Evolutionary conservation across 2,113 vertebrate species (phyloP), one percentile per base, ranked within the genome.

Genomic region (Orthonyx spaldingii): DNA sequence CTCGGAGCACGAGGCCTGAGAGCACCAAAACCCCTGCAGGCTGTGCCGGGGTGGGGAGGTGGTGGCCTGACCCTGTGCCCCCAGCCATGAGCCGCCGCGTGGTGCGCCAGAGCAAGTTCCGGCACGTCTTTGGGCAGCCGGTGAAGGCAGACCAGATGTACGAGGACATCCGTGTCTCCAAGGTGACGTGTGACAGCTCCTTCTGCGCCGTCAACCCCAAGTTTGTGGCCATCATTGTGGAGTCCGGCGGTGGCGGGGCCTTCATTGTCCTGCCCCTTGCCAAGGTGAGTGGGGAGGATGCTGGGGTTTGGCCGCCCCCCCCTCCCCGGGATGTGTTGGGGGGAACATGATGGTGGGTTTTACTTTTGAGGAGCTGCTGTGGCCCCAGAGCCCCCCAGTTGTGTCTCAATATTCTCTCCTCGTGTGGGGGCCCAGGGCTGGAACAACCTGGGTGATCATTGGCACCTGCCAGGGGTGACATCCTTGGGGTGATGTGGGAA

Each of bases 131-230:
- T 12, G 99, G 99, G 44, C 99, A 99, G 98, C 96, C 98, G 2
- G 98, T 98, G 88, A 99, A 99, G 94, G 98, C 99, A 0, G 99
- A 99, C 95, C 99, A 99, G 97, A 97, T 98, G 93, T 99, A 99
- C 1, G 99, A 99, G 97, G 99, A 99, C 98, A 99, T 99, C 91
- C 99, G 99, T 0, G 99, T 99, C 56, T 99, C 99, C 98, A 99
- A 99, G 97, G 99, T 99, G 97, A 99, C 99, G 0, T 99, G 99
- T 98, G 99, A 99, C 98, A 99, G 99, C 95, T 99, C 99, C 75
- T 99, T 99, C 98, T 99, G 99, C 26, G 99, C 99, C 1, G 98
- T 99, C 97, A 99, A 99, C 98, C 99, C 99, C 94, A 99, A 99
- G 96, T 99, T 99, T 87, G 80, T 99, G 96, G 99, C 99, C 76